Conservation (phyloP, 2,888 invertebrate species). For the Xiphydria camelus region DNA sequence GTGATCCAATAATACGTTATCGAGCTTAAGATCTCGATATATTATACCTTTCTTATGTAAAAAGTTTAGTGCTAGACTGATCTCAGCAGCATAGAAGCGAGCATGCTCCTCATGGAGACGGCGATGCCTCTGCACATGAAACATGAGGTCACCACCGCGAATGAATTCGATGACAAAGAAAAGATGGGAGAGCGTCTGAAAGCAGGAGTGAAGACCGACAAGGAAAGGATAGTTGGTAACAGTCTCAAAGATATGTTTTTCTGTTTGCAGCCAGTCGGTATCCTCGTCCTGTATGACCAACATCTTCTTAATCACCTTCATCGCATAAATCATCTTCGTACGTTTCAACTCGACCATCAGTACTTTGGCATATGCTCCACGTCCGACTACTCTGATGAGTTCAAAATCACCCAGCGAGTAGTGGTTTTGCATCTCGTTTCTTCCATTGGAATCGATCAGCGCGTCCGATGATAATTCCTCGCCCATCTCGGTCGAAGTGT, state of each 20-base stretch:
- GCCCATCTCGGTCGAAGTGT: background rate
- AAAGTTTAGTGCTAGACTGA: constrained; percentile 69
- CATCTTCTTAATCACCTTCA: constrained; percentile 74
- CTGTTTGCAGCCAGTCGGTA: constrained; percentile 65
- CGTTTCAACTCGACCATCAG: constrained; percentile 68
- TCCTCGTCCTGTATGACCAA: constrained; percentile 69
- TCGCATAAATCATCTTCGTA: constrained; percentile 68
- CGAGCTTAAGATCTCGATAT: constrained; percentile 67
- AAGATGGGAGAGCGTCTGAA: constrained; percentile 65
- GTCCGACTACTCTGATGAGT: constrained; percentile 68
- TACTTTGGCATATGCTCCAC: constrained; percentile 72
- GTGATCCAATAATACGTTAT: constrained; percentile 68
- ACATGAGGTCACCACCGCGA: constrained; percentile 69
- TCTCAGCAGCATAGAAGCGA: constrained; percentile 70
- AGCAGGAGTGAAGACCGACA: constrained; percentile 72
- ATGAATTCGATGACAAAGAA: constrained; percentile 76
- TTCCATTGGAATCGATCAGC: constrained; percentile 35
- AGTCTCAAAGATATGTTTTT: constrained; percentile 73
- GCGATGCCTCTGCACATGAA: constrained; percentile 71
- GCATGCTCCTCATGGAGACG: constrained; percentile 69
- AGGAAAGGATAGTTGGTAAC: constrained; percentile 73
- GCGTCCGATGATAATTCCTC: constrained; percentile 19
- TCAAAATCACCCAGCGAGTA: constrained; percentile 67
- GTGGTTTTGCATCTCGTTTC: constrained; percentile 55
- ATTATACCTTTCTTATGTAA: constrained; percentile 69